phyloP scores from a whole-genome alignment of 2,113 vertebrate genomes.

The Antigone vipio region DNA sequence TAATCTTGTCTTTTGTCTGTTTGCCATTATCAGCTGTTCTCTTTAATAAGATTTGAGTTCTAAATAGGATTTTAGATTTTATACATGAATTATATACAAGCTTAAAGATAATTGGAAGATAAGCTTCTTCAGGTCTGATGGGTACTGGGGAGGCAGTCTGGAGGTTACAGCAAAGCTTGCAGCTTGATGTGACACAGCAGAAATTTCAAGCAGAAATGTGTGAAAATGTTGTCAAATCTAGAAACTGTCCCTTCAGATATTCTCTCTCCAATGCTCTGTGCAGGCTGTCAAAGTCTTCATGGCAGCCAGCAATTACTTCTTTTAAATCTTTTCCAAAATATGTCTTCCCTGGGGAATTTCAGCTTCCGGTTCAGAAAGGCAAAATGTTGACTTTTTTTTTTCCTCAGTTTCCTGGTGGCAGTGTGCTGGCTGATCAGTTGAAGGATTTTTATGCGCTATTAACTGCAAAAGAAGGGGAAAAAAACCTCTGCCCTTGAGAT shows the following conservation, averaged over 20 bases:
- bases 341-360: neutral
- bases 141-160: neutral
- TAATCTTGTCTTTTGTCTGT: slow-evolving; percentile 6
- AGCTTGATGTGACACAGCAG: neutral
- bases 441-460: slow-evolving; percentile 1
- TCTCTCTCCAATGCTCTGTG: neutral
- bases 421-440: neutral
- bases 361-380: slow-evolving; percentile 5
- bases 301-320: neutral
- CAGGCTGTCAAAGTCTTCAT: neutral
- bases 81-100: neutral
- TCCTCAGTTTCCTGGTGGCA: neutral
- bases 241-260: neutral
- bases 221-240: neutral
- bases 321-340: slow-evolving; percentile 34
- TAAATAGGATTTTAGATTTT: slow-evolving; percentile 21
- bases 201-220: neutral
- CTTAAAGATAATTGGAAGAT: slow-evolving; percentile 8
- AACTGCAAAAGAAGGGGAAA: neutral
- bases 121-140: neutral
- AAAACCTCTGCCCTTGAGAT: neutral
- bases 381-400: neutral
- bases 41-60: slow-evolving; percentile 32
- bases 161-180: neutral
- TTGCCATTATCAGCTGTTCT: neutral